Base-by-base conservation (phyloP, 2,797 vertebrate genomes). In the Basileuterus tristriatus region DNA sequence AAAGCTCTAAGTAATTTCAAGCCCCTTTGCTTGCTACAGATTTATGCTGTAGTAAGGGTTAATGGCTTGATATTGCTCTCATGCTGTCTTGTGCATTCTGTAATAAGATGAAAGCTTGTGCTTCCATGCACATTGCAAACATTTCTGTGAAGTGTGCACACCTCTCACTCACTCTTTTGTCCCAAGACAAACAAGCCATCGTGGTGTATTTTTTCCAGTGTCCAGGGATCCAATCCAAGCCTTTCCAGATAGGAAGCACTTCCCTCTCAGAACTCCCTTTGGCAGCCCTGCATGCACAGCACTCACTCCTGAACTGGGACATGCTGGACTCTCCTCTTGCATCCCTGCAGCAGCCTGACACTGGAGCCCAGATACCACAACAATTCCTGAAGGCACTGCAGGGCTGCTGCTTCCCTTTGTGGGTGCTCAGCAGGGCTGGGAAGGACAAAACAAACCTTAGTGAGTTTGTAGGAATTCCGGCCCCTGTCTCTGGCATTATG, bases 401-500 rank as follows among this genome's bases (percentile, higher is more conserved):
- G 3, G 12, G 60, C 63, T 83, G 68, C 71, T 56, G 49, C 53
- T 49, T 49, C 44, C 29, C 29, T 71, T 43, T 34, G 46, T 37
- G 58, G 37, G 43, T 65, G 72, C 89, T 62, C 72, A 32, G 84
- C 44, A 6, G 24, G 0, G 27, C 55, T 49, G 60, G 75, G 49
- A 77, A 91, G 56, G 46, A 76, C 22, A 24, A 43, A 37, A 13
- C 5, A 55, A 64, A 32, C n/a, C 79, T 36, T 37, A 44, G 19
- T 11, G 39, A 15, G 39, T 39, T 3, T 29, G n/a, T n/a, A 60
- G 4, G 16, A 55, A 76, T 21, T 47, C 63, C 55, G 69, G 0
- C 20, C 34, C 34, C 49, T 53, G 27, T 12, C 64, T 0, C 0
- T 2, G 39, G 49, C 49, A 44, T 26, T n/a, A 37, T 3, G 1